These are phyloP conservation scores for Ranitomeya variabilis DNA, from an alignment of 2,113 vertebrate species.

Conservation along the genomic window DNA sequence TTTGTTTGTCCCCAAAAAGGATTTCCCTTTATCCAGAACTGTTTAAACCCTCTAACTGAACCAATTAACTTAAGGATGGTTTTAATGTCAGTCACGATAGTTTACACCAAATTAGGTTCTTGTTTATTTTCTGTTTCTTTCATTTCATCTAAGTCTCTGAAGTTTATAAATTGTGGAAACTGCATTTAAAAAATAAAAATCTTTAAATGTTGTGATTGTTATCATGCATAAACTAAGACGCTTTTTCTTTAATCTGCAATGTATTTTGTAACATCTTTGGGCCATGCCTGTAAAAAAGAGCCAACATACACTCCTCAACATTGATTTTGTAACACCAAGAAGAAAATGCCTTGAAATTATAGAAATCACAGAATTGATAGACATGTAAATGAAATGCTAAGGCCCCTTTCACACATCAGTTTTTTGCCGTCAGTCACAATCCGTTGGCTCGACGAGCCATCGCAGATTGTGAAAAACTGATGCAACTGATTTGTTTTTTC, in stretches of 20 bases:
- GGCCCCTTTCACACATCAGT: no score
- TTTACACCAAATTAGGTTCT: slow-evolving; percentile 37
- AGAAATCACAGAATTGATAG: no score
- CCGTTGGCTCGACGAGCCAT: no score
- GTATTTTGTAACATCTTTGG: background rate
- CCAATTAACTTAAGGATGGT: slow-evolving; percentile 13
- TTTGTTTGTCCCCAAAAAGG: slow-evolving; percentile 28
- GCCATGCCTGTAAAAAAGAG: background rate
- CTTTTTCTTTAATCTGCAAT: background rate
- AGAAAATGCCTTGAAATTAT: no score
- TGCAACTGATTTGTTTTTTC: no score
- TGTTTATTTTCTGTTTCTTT: slow-evolving; percentile 49
- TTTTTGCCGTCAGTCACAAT: no score
- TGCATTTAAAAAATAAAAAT: slow-evolving; percentile 41
- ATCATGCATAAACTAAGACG: slow-evolving; percentile 15
- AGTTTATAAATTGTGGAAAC: slow-evolving; percentile 45
- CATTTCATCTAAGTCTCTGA: slow-evolving; percentile 23
- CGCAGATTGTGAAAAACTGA: no score
- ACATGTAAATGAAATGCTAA: no score
- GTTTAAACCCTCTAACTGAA: slow-evolving; percentile 37
- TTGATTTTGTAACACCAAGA: no score
- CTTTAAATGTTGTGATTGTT: slow-evolving; percentile 25
- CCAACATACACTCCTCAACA: no score
- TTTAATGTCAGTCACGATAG: slow-evolving; percentile 43
- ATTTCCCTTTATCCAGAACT: slow-evolving; percentile 15